These are phyloP conservation scores for Tribolium freemani DNA, from an alignment of 2,888 invertebrate genomes.

Conservation along the genomic window DNA sequence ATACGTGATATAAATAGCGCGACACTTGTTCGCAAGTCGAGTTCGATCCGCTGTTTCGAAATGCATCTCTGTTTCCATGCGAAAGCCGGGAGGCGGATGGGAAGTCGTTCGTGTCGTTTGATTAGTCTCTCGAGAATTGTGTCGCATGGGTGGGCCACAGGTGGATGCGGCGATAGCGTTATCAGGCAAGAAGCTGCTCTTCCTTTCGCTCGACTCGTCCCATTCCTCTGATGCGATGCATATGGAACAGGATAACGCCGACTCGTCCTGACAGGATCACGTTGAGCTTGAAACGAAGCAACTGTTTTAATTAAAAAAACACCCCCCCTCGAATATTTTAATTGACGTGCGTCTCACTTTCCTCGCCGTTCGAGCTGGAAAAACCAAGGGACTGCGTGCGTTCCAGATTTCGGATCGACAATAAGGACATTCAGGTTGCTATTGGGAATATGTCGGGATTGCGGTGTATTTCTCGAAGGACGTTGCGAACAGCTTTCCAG, in stretches of 20 bases:
- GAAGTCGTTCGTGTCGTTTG: slow-evolving; percentile 4
- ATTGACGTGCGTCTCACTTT: neutral
- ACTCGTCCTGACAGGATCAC: slow-evolving; percentile 9
- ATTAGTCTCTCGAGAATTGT: slow-evolving; percentile 21
- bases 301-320: slow-evolving; percentile 26
- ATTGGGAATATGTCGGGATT: neutral
- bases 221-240: slow-evolving; percentile 16
- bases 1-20: neutral
- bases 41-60: neutral
- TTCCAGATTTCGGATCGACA: slow-evolving; percentile 10
- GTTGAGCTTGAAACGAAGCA: neutral
- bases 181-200: slow-evolving; percentile 20
- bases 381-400: neutral
- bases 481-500: neutral
- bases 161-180: slow-evolving; percentile 30
- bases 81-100: neutral
- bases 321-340: slow-evolving; percentile 5
- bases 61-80: neutral
- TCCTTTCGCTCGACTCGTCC: slow-evolving; percentile 13
- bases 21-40: neutral
- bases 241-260: slow-evolving; percentile 32
- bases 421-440: slow-evolving; percentile 3
- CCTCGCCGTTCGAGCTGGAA: too few relatives aligned
- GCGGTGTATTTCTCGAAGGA: slow-evolving; percentile 8
- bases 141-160: slow-evolving; percentile 29